A percentile compares a stretch with the other conserved stretches of the same genome.
Conservation (phyloP, 1,140 invertebrate species). For the Ceratosolen fusciceps region DNA sequence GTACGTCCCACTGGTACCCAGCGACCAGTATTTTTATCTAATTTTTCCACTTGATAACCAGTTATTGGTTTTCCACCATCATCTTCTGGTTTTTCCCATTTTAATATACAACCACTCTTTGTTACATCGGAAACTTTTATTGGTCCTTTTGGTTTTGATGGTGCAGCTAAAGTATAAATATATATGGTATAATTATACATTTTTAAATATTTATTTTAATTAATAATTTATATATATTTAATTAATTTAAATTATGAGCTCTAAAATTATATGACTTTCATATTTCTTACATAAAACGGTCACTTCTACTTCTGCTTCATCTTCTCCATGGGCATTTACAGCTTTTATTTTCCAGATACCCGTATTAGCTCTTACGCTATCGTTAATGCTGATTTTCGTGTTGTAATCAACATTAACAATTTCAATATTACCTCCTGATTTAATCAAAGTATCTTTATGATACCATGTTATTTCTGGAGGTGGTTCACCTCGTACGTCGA, state of each 20-base stretch:
- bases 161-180: constrained; percentile 81
- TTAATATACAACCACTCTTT: constrained; percentile 91
- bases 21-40: constrained; percentile 93
- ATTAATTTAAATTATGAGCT: background rate
- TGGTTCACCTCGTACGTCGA: constrained; percentile 95
- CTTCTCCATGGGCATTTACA: constrained; percentile 91
- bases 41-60: constrained; percentile 96
- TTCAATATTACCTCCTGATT: constrained; percentile 81
- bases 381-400: constrained; percentile 90
- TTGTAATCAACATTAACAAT: constrained; percentile 94
- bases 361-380: constrained; percentile 86
- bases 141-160: constrained; percentile 89
- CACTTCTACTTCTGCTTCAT: constrained; percentile 94
- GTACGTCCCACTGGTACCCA: constrained; percentile 93
- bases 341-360: constrained; percentile 93
- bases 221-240: background rate
- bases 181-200: too few species aligned
- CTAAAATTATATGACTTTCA: background rate
- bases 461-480: constrained; percentile 94
- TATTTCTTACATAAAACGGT: constrained; percentile 84
- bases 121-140: constrained; percentile 94
- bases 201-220: too few species aligned
- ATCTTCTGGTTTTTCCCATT: constrained; percentile 98
- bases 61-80: constrained; percentile 97
- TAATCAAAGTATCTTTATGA: constrained; percentile 73